Base-by-base conservation (phyloP, 2,888 invertebrate genomes). In the Hypena proboscidalis region DNA sequence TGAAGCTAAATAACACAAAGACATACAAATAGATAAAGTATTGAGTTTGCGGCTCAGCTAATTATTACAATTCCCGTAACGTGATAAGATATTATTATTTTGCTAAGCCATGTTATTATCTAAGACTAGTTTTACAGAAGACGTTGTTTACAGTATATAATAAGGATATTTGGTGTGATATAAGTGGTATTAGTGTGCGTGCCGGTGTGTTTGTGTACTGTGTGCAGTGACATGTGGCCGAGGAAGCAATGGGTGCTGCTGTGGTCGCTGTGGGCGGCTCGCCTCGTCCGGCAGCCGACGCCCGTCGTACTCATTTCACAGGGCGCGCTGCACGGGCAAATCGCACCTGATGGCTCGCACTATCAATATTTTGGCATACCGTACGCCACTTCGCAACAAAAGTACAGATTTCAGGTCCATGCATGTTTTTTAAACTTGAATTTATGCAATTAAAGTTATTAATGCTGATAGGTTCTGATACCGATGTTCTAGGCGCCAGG, bases 281-380 rank as follows among this genome's bases (percentile, higher is more conserved):
- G 56, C 4, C 15, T 45, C 0, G 41, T 57, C 4, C 53, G 35
- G 0, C 57, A 56, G 11, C 53, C 53, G 2, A 31, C 53, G 5
- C 41, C 38, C 2, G 14, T 5, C 3, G 29, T 58, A 29, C 43
- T 20, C 14, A 46, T 62, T 10, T 13, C 43, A 21, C 39, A 53
- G 27, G 66, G 67, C 8, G 35, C 23, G 20, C 30, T 39, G 15
- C 58, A 62, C 4, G 71, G 70, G 1, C 41, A 32, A 13, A 13
- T 56, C 9, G 44, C 68, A 1, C 32, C 35, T 8, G 65, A 63
- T 29, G 60, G 60, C 27, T 31, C 58, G 7, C 45, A 61, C 30
- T 31, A 38, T 6, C 56, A 56, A n/a, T 72, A 65, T 34, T 25
- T 55, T 19, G 60, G 57, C 3, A 61, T 72, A 3, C 71, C 72